Evolutionary conservation across 1,140 invertebrate species (phyloP).

Genomic region (Drosophila repleta): DNA sequence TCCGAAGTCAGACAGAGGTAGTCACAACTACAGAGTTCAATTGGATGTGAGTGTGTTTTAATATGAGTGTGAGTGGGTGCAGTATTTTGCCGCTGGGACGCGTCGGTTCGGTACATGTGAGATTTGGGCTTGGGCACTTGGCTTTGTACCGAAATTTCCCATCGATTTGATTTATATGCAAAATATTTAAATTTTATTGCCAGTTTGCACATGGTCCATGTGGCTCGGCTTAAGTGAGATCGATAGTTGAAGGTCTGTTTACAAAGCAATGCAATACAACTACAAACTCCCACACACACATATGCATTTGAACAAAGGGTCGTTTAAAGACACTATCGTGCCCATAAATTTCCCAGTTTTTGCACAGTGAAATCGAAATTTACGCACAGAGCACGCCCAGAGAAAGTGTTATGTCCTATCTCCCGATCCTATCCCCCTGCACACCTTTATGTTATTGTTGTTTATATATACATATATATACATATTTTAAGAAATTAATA

Average conservation of each 20-base stretch:
- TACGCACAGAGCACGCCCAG: conserved; percentile 48
- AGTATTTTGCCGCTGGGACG: conserved; percentile 12
- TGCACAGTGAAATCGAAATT: conserved; percentile 62
- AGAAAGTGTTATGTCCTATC: conserved; percentile 43
- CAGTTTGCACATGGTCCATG: conserved; percentile 72
- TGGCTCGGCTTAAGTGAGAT: conserved; percentile 69
- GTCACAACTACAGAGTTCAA: conserved; percentile 11
- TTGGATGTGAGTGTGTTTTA: conserved; percentile 28
- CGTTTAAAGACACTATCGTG: not conserved
- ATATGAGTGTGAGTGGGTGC: conserved; percentile 1
- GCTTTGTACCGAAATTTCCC: conserved; percentile 71
- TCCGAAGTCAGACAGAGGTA: conserved; percentile 3
- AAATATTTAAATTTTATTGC: conserved; percentile 83
- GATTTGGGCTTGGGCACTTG: conserved; percentile 30
- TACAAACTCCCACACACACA: conserved; percentile 9
- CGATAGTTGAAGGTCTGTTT: conserved; percentile 69
- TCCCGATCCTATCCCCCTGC: not conserved
- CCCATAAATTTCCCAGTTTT: conserved; percentile 72
- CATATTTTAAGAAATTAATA: too few relatives aligned
- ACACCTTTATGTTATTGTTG: too few relatives aligned
- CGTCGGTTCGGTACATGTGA: conserved; percentile 8
- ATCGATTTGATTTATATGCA: conserved; percentile 82
- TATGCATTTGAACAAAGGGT: conserved; percentile 37
- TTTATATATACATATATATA: too few relatives aligned
- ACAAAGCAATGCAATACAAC: conserved; percentile 32